Base-by-base conservation (phyloP, 2,888 invertebrate genomes). In the Phyllotreta cruciferae region DNA sequence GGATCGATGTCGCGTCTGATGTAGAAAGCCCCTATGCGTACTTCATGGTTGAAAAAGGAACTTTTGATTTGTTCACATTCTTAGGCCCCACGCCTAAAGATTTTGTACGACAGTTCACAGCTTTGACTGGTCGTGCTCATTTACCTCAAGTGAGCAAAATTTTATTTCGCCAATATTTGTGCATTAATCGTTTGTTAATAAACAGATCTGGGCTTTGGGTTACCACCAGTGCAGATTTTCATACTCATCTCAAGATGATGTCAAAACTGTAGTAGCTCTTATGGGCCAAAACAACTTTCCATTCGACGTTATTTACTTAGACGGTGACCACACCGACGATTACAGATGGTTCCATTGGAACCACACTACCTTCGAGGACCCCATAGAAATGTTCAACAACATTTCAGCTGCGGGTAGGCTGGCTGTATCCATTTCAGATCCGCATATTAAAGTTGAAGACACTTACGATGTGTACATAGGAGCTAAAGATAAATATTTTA, bases 321-420 rank as follows among this genome's bases (percentile, higher is more conserved):
- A 99, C 81, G 97, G 99, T 78, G 98, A 99, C 79, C 95, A 99
- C 79, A 98, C 98, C 0, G 94, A 98, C 79, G 87, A 88, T 56
- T 97, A 97, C 82, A 93, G 92, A 88, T 93, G 98, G 80, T 98
- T 78, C 56, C 98, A 97, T 0, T 98, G 98, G 98, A 96, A 98
- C 79, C 79, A 84, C 0, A 85, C 88, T 62, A 94, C 93, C 79
- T 98, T 98, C 82, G 92, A 13, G 8, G 66, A 67, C 74, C 71
- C 73, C 1, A 69, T 87, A 1, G 90, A 90, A 7, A 95, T 98
- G 96, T 87, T 95, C 0, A 86, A 89, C 54, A 95, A 95, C 79
- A 81, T 98, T 1, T 91, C 93, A 0, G 86, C 89, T 0, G 89
- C 92, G 74, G 95, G 96, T 0, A 87, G 98, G 36, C 94, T 94